Evolutionary conservation across 2,113 vertebrate genomes (phyloP).

Genomic region (Steatornis caripensis): DNA sequence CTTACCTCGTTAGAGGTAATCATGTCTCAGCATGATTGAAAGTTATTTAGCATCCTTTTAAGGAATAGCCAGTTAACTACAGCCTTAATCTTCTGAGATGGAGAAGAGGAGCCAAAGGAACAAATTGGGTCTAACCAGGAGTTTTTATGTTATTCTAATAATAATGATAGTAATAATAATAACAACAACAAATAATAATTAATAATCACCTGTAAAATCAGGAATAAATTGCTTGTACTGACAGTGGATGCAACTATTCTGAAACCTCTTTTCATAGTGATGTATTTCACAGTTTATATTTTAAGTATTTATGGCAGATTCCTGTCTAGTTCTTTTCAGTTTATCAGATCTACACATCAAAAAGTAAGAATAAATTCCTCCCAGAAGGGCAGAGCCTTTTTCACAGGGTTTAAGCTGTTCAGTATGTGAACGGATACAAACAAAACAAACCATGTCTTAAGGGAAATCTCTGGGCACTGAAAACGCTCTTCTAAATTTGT

Average conservation of each 20-base stretch:
- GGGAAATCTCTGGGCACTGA: not conserved
- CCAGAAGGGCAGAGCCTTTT: not conserved
- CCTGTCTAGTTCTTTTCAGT: not conserved
- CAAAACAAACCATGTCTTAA: slow-evolving; percentile 8
- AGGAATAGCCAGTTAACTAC: not conserved
- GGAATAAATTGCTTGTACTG: not conserved
- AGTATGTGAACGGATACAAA: not conserved
- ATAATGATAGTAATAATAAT: not conserved
- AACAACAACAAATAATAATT: too few relatives aligned
- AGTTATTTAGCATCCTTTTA: not conserved
- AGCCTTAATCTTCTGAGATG: not conserved
- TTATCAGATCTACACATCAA: slow-evolving; percentile 31
- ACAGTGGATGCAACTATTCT: not conserved
- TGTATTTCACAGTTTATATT: not conserved
- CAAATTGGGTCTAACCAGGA: not conserved
- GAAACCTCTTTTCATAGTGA: not conserved
- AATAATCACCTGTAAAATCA: not conserved
- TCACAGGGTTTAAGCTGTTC: not conserved
- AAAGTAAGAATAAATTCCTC: slow-evolving; percentile 18
- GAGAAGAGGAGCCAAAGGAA: not conserved
- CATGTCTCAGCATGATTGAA: not conserved
- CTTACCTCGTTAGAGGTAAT: not conserved
- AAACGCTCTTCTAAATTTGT: slow-evolving; percentile 29
- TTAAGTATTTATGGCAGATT: not conserved
- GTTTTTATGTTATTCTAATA: not conserved